A percentile compares a stretch with the other conserved stretches of the same genome.
These are phyloP conservation scores for Clamator glandarius DNA, from an alignment of 2,797 vertebrate species.

Conservation along the genomic window DNA sequence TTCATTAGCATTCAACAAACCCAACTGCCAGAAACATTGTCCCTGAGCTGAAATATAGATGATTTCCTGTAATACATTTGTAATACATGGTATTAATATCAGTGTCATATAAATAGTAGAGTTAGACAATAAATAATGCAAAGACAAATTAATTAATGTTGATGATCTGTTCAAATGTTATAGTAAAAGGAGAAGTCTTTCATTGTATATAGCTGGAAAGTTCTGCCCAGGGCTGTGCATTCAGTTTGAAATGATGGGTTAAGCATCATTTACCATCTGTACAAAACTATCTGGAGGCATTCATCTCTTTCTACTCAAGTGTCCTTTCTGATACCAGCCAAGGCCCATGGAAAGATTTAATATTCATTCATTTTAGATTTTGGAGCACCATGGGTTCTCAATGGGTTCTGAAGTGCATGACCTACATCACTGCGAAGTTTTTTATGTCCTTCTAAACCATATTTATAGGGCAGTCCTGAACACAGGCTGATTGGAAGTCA, in stretches of 20 bases:
- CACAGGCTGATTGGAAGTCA: not conserved
- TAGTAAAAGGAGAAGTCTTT: not conserved
- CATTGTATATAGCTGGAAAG: not conserved
- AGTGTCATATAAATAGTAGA: not conserved
- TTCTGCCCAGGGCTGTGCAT: not conserved
- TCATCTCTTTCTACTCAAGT: not conserved
- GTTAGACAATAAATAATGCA: not conserved
- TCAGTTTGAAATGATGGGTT: not conserved
- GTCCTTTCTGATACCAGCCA: not conserved
- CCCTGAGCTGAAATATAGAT: not conserved
- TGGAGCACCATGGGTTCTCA: not conserved
- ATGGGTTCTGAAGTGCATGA: not conserved
- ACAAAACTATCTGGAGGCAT: not conserved
- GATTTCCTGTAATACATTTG: not conserved
- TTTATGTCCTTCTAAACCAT: not conserved
- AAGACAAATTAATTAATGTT: conserved; percentile 13
- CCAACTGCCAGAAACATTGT: not conserved
- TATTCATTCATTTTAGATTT: not conserved
- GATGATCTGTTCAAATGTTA: not conserved
- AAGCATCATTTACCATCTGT: not conserved
- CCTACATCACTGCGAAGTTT: not conserved
- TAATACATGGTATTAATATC: conserved; percentile 22
- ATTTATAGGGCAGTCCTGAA: not conserved
- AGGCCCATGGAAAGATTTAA: not conserved
- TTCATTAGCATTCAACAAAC: not conserved